phyloP scores from a whole-genome alignment of 2,888 invertebrate species.

The Drosophila quinaria region DNA sequence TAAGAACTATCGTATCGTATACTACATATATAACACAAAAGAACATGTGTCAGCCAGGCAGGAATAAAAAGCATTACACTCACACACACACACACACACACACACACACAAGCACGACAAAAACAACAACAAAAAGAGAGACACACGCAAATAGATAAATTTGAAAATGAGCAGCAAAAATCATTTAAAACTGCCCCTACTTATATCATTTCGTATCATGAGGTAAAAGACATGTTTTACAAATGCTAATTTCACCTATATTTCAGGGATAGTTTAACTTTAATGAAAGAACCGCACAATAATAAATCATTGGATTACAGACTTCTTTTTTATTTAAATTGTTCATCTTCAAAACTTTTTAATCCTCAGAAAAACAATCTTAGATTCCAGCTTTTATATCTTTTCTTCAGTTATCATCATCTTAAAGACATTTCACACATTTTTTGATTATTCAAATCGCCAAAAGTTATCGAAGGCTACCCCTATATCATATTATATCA shows the following conservation, averaged over 20 bases:
- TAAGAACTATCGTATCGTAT: slow-evolving; percentile 29
- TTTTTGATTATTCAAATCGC: too few relatives aligned
- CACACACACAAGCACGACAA: slow-evolving; percentile 19
- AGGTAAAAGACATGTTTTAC: too few relatives aligned
- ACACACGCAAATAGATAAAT: slow-evolving; percentile 24
- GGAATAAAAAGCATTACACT: slow-evolving; percentile 9
- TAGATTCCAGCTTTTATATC: too few relatives aligned
- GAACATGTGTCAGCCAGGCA: slow-evolving; percentile 35
- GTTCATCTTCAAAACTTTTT: too few relatives aligned
- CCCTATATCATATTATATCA: not conserved
- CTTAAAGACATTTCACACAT: too few relatives aligned
- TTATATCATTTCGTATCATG: not conserved
- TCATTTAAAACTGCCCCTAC: slow-evolving; percentile 15
- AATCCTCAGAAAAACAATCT: too few relatives aligned
- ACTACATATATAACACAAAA: slow-evolving; percentile 14
- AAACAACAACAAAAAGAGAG: not conserved
- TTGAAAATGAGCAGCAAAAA: slow-evolving; percentile 15
- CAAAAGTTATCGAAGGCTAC: too few relatives aligned
- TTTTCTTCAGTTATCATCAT: too few relatives aligned
- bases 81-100: slow-evolving; percentile 19
- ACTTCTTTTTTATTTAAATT: too few relatives aligned
- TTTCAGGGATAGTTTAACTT: not conserved
- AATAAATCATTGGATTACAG: too few relatives aligned
- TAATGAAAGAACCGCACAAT: too few relatives aligned
- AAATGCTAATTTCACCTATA: not conserved